These are phyloP conservation scores for Hephaestus fuliginosus DNA, from an alignment of 2,797 vertebrate species.

Conservation along the genomic window DNA sequence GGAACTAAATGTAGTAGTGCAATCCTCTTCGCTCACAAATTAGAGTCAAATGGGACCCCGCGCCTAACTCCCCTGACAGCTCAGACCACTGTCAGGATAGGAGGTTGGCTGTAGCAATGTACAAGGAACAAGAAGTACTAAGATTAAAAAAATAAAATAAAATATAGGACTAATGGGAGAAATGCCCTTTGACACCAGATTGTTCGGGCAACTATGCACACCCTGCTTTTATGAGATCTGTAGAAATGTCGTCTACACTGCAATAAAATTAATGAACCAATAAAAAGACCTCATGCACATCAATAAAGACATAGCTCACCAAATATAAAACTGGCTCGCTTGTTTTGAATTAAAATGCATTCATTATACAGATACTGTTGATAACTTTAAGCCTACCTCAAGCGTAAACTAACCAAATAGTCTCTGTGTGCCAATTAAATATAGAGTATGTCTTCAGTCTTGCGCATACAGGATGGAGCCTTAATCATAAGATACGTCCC, in stretches of 20 bases:
- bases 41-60: conserved; percentile 72
- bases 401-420: neutral
- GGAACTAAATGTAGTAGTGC: conserved; percentile 82
- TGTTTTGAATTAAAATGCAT: conserved; percentile 14
- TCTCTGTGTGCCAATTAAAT: conserved; percentile 32
- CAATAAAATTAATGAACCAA: conserved; percentile 65
- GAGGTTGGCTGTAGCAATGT: conserved; percentile 29
- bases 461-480: conserved; percentile 9
- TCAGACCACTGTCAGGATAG: conserved; percentile 59
- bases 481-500: conserved; percentile 48
- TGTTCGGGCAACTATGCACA: conserved; percentile 36
- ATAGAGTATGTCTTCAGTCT: conserved; percentile 19
- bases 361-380: neutral
- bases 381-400: neutral
- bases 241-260: conserved; percentile 36
- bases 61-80: conserved; percentile 74
- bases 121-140: conserved; percentile 26
- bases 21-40: conserved; percentile 82
- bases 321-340: conserved; percentile 3
- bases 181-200: conserved; percentile 54
- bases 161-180: neutral
- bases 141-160: too few species aligned
- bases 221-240: conserved; percentile 48
- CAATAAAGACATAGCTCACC: conserved; percentile 30
- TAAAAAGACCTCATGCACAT: conserved; percentile 40